phyloP scores from a whole-genome alignment of 2,888 invertebrate species.

The Hemicrepidius hirtus region DNA sequence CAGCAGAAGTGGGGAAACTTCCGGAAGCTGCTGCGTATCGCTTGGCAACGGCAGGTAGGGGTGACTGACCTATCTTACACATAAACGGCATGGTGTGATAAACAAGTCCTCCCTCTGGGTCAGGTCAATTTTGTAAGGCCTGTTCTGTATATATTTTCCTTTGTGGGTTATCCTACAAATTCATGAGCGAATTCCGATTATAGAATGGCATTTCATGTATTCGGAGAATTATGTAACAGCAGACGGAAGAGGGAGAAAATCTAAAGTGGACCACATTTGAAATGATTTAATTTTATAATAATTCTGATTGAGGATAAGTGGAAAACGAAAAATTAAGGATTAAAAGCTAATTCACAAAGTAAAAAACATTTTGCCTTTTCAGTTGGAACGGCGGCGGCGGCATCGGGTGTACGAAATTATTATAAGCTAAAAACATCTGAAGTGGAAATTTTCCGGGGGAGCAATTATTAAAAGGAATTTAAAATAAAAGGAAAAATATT shows the following conservation, averaged over 20 bases:
- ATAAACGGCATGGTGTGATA: conserved; percentile 32
- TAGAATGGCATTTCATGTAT: neutral
- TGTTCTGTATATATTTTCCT: neutral
- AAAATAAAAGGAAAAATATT: no score
- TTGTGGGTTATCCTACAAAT: neutral
- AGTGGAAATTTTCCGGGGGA: no score
- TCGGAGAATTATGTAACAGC: neutral
- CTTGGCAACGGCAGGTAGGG: conserved; percentile 55
- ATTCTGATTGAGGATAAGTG: no score
- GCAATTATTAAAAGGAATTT: no score
- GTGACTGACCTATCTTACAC: conserved; percentile 54
- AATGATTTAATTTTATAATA: no score
- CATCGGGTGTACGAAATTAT: neutral
- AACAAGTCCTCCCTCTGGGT: conserved; percentile 21
- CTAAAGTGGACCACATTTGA: no score
- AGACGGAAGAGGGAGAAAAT: no score
- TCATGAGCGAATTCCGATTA: neutral
- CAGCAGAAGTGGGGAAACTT: conserved; percentile 24
- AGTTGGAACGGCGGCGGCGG: neutral
- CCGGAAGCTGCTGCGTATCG: conserved; percentile 38
- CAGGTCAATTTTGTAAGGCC: conserved; percentile 19
- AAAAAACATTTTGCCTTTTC: neutral
- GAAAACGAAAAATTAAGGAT: no score
- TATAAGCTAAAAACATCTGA: no score
- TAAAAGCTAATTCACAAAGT: no score